phyloP scores from a whole-genome alignment of 2,888 invertebrate species.

The Acleris laterana region DNA sequence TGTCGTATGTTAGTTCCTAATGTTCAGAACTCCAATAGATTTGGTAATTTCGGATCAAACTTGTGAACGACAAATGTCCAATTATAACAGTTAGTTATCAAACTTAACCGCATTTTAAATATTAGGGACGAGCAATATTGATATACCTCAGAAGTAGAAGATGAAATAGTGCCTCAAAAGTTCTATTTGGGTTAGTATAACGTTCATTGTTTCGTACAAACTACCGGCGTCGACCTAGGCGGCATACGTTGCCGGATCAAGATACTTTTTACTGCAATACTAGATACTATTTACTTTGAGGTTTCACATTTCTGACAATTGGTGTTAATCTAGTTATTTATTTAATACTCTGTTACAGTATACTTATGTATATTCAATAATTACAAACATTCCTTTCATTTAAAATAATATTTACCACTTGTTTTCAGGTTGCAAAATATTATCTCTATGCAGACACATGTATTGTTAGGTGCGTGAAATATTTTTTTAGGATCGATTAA shows the following conservation, averaged over 20 bases:
- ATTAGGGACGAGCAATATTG: not conserved
- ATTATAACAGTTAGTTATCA: no score
- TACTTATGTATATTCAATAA: slow-evolving; percentile 38
- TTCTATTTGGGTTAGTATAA: slow-evolving; percentile 5
- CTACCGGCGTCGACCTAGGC: not conserved
- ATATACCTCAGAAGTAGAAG: slow-evolving; percentile 30
- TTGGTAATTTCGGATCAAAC: no score
- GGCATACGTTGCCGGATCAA: not conserved
- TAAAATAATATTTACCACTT: slow-evolving; percentile 42
- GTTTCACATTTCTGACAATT: slow-evolving; percentile 22
- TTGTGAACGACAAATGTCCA: no score
- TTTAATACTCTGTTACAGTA: slow-evolving; percentile 40
- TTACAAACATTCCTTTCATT: slow-evolving; percentile 56
- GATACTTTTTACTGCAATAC: not conserved
- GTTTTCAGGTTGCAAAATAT: slow-evolving; percentile 43
- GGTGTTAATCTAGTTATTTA: slow-evolving; percentile 24
- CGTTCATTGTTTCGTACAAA: not conserved
- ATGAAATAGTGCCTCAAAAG: slow-evolving; percentile 32
- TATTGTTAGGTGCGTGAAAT: slow-evolving; percentile 59
- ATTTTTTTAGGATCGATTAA: slow-evolving; percentile 40
- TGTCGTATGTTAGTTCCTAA: slow-evolving; percentile 11
- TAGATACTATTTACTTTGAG: slow-evolving; percentile 5
- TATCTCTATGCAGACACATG: slow-evolving; percentile 47
- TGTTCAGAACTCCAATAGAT: no score
- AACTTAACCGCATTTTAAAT: no score